Percentiles rank a stretch among this genome's conserved stretches.
phyloP scores from a whole-genome alignment of 2,113 vertebrate species.

The Clupea harengus region DNA sequence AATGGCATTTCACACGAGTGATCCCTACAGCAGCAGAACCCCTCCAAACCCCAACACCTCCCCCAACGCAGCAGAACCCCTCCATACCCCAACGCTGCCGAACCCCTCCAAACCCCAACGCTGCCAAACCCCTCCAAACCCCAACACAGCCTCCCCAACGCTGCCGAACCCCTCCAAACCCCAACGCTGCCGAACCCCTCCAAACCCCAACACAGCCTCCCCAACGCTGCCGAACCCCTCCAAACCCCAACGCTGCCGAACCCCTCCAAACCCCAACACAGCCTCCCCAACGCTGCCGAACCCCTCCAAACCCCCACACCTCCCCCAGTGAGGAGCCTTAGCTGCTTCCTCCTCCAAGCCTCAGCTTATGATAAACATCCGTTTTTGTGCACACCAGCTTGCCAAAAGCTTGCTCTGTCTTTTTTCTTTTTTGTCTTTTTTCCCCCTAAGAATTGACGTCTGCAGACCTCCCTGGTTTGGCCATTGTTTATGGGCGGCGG shows the following conservation, averaged over 20 bases:
- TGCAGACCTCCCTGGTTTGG: constrained; percentile 29
- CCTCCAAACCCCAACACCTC: background rate
- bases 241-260: background rate
- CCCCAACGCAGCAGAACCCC: background rate
- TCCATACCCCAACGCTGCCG: background rate
- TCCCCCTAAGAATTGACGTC: background rate
- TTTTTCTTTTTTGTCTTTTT: background rate
- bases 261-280: background rate
- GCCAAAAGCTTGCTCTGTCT: background rate
- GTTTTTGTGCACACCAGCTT: background rate
- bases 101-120: background rate
- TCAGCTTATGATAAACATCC: background rate
- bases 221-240: background rate
- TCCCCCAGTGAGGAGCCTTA: background rate
- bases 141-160: background rate
- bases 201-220: background rate
- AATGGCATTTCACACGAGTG: background rate
- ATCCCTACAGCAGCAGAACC: too few species aligned
- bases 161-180: background rate
- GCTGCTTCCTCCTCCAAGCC: background rate
- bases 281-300: background rate
- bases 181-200: background rate
- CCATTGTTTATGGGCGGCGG: constrained; percentile 29
- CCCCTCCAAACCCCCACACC: background rate
- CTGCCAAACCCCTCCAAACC: background rate